Percentiles rank a stretch among this genome's conserved stretches.
These are phyloP conservation scores for Todiramphus chloris DNA, from an alignment of 2,113 vertebrate genomes.

Conservation along the genomic window DNA sequence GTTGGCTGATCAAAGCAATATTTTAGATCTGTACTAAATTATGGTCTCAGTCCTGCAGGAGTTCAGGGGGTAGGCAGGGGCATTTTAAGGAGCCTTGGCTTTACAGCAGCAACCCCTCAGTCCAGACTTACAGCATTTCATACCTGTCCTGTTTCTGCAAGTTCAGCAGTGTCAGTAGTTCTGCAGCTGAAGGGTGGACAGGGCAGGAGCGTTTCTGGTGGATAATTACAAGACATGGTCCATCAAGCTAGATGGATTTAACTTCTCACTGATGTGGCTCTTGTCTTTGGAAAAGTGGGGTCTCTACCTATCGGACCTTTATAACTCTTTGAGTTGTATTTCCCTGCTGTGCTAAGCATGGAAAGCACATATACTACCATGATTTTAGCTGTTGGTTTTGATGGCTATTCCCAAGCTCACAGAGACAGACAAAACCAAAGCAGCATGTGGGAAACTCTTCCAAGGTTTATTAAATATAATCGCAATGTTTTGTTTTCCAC, in stretches of 20 bases:
- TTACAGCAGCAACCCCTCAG: background rate
- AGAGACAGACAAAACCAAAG: background rate
- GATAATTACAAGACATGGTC: background rate
- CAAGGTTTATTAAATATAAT: background rate
- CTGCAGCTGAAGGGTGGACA: background rate
- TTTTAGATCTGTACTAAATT: conserved; percentile 11
- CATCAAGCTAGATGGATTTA: background rate
- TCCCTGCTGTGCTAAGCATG: background rate
- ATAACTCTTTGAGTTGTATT: background rate
- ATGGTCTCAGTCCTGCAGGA: background rate
- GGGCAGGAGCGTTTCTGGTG: background rate
- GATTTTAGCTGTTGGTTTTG: background rate
- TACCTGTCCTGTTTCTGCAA: background rate
- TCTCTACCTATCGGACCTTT: background rate
- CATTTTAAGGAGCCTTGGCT: background rate
- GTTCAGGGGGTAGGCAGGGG: background rate
- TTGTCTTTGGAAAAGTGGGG: background rate
- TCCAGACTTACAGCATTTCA: background rate
- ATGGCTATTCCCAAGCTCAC: background rate
- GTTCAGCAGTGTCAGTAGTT: background rate
- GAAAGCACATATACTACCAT: background rate
- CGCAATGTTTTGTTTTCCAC: background rate
- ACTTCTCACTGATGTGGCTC: background rate
- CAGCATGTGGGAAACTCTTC: background rate
- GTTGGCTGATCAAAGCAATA: background rate